A percentile compares a stretch with the other conserved stretches of the same genome.
phyloP scores from a whole-genome alignment of 1,140 invertebrate genomes.

The Lasaia peninsularis region DNA sequence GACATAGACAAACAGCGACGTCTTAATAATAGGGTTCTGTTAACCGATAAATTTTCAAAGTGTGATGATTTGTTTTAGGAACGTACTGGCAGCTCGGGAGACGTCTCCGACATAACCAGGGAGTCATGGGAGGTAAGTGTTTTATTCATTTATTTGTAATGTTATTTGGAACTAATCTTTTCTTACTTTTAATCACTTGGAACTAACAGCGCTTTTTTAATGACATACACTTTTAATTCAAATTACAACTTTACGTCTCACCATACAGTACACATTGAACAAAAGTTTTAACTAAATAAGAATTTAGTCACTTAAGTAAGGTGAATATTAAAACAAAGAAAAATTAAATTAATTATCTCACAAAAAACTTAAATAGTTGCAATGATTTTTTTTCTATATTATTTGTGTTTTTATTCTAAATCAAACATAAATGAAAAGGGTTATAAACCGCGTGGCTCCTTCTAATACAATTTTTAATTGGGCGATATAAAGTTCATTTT shows the following conservation, averaged over 20 bases:
- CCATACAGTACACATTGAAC: constrained; percentile 28
- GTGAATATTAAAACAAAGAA: too few relatives aligned
- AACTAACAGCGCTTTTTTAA: constrained; percentile 20
- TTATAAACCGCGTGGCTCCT: too few relatives aligned
- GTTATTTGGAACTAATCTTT: constrained; percentile 9
- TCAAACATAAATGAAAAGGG: too few relatives aligned
- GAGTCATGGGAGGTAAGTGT: constrained; percentile 94
- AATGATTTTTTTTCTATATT: too few relatives aligned
- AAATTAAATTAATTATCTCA: too few relatives aligned
- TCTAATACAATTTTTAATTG: not conserved
- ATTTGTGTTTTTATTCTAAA: too few relatives aligned
- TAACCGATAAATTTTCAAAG: not conserved
- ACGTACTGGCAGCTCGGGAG: constrained; percentile 81
- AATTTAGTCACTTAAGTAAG: too few relatives aligned
- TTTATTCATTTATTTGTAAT: not conserved
- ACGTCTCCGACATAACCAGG: constrained; percentile 88
- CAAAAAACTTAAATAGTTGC: too few relatives aligned
- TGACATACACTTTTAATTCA: constrained; percentile 10
- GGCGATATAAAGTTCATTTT: too few relatives aligned
- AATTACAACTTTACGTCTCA: constrained; percentile 19
- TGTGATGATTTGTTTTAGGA: constrained; percentile 49
- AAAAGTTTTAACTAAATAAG: not conserved
- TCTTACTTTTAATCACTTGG: constrained; percentile 4
- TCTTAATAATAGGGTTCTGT: too few relatives aligned
- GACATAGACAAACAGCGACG: too few relatives aligned